Evolutionary conservation across 1,140 invertebrate species (phyloP), one percentile per base, ranked within the genome.

Genomic region (Paraescarpia echinospica): DNA sequence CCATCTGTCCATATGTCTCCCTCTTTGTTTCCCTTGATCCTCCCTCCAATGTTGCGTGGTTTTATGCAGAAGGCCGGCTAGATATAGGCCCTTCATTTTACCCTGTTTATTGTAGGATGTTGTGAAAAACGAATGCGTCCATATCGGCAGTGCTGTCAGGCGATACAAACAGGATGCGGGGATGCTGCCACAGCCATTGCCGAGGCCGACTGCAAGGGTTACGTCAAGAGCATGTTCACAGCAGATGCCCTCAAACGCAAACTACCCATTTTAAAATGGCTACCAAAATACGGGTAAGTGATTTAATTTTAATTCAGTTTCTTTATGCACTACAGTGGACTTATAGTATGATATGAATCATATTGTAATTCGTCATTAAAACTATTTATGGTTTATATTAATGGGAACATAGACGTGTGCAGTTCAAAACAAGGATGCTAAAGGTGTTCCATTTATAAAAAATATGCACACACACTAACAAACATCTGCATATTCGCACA

Each of bases 261-360:
- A 33, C 33, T 93, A 9, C 93, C 93, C 33, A 92, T 93, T 48
- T 31, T 92, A 33, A 92, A 93, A 59, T 93, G 93, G 93, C 41
- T 92, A 22, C 93, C 93, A 31, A 93, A 92, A 35, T 93, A 93
- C 48, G 90, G 92, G 93, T 93, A 89, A 41, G 92, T 92, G 31
- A 89, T 92, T 34, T 22, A 91, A 34, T 92, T 22, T 33, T 92
- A 89, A 34, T 89, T 92, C n/a, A 34, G 41, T 34, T n/a, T 90
- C 1, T 89, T 89, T n/a, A 8, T 33, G n/a, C 0, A 92, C 12
- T 89, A 89, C 91, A 92, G 12, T 31, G 88, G 33, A 34, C n/a
- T 34, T 9, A 33, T 12, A 33, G 4, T 34, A 90, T 33, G 33
- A 77, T 22, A 12, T 41, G 41, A 41, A 6, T 41, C 41, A 12